phyloP scores from a whole-genome alignment of 2,888 invertebrate genomes.

The Cylloceria caligata region DNA sequence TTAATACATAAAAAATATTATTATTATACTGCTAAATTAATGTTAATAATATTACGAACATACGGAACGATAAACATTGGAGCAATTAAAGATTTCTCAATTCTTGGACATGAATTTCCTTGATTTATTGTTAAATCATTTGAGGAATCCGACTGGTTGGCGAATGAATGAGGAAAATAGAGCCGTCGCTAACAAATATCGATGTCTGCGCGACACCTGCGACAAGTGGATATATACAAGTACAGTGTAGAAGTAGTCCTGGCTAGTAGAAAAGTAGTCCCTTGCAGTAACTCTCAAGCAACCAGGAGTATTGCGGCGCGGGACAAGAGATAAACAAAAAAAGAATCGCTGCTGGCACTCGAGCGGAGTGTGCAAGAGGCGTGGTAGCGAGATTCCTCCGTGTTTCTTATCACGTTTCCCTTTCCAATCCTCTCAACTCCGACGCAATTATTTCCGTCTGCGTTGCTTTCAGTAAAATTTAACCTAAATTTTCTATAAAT shows the following conservation, averaged over 20 bases:
- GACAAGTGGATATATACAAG: slow-evolving; percentile 54
- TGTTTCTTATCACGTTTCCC: slow-evolving; percentile 58
- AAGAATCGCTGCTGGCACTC: slow-evolving; percentile 52
- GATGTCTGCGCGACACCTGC: slow-evolving; percentile 50
- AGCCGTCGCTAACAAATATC: slow-evolving; percentile 51
- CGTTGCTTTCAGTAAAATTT: neutral
- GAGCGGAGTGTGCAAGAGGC: slow-evolving; percentile 52
- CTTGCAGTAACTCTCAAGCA: slow-evolving; percentile 20
- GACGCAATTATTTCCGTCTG: slow-evolving; percentile 21
- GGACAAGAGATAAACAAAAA: slow-evolving; percentile 44
- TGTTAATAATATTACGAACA: neutral
- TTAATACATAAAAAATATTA: neutral
- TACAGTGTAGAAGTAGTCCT: slow-evolving; percentile 54
- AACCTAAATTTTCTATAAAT: neutral
- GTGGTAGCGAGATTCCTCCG: slow-evolving; percentile 61
- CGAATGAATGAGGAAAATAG: slow-evolving; percentile 41
- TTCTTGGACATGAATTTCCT: neutral
- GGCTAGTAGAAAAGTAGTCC: slow-evolving; percentile 45
- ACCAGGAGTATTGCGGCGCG: slow-evolving; percentile 24
- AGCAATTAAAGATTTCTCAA: neutral
- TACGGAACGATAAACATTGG: neutral
- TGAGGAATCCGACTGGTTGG: slow-evolving; percentile 37
- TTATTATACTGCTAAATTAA: neutral
- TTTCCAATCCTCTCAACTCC: slow-evolving; percentile 56
- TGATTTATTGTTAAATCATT: slow-evolving; percentile 18